Percentiles rank a stretch among this genome's conserved stretches.
Conservation (phyloP, 92 coral and sea anemone genomes). For the Meandrina meandrites region DNA sequence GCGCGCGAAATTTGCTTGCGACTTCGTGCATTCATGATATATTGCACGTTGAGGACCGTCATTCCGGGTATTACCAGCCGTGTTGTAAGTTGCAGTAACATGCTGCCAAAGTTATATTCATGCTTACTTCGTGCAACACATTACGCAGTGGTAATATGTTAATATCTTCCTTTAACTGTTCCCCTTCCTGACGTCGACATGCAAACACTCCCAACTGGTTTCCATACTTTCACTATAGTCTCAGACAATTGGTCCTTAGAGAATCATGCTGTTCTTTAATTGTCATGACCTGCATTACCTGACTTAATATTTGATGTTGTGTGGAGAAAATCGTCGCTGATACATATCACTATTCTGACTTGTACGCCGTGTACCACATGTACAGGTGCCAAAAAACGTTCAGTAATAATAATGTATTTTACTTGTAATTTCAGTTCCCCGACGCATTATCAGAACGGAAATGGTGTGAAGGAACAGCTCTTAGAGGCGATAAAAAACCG, state of each 20-base stretch:
- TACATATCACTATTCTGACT: no score
- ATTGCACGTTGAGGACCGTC: no score
- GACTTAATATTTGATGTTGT: no score
- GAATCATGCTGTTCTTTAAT: no score
- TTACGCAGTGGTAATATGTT: no score
- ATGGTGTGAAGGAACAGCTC: conserved; percentile 60
- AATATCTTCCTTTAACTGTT: background rate
- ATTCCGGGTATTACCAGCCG: no score
- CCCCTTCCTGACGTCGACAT: background rate
- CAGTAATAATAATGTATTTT: background rate
- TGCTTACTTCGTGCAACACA: background rate
- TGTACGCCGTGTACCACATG: no score
- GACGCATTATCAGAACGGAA: conserved; percentile 25
- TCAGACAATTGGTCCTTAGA: background rate
- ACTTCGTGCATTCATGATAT: background rate
- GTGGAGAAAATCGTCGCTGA: no score
- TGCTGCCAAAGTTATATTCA: background rate
- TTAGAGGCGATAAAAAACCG: conserved; percentile 76
- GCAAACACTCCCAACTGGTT: background rate
- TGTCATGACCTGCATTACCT: no score
- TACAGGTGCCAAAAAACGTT: no score
- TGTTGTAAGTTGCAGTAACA: no score
- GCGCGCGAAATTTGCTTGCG: background rate
- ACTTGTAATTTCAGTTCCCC: conserved; percentile 15
- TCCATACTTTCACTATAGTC: background rate